phyloP scores from a whole-genome alignment of 2,888 invertebrate genomes.

The Steinernema carpocapsae region DNA sequence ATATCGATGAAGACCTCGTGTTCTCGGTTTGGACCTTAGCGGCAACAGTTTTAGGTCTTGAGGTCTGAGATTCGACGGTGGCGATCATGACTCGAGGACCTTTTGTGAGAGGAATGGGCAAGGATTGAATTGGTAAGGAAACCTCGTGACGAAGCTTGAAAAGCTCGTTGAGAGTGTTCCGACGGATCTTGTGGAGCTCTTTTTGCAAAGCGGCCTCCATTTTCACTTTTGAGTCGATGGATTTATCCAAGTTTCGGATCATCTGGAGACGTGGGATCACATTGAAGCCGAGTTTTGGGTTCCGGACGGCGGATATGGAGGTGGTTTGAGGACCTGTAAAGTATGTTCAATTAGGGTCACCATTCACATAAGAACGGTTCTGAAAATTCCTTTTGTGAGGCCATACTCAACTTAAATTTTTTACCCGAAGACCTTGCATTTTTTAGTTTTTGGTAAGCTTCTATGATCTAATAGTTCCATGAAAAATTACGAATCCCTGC shows the following conservation, averaged over 20 bases:
- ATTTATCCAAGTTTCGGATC: constrained; percentile 2
- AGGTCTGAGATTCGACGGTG: background rate
- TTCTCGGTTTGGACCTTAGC: background rate
- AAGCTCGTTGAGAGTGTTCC: background rate
- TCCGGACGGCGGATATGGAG: too few species aligned
- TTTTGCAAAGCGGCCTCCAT: constrained; percentile 9
- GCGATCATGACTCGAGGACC: background rate
- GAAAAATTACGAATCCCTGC: too few species aligned
- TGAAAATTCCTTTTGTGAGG: background rate
- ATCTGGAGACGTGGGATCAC: constrained; percentile 19
- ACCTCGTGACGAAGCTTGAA: constrained; percentile 11
- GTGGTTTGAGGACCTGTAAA: too few species aligned
- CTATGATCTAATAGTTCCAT: too few species aligned
- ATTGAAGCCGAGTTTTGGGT: constrained; percentile 5
- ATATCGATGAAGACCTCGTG: background rate
- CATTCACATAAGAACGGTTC: background rate
- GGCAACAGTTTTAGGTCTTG: background rate
- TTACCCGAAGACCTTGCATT: too few species aligned
- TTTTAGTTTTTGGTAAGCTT: too few species aligned
- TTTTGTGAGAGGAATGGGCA: background rate
- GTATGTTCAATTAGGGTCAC: too few species aligned
- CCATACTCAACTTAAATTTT: too few species aligned
- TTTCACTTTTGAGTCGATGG: constrained; percentile 9
- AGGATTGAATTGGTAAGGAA: background rate
- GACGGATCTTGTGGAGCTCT: constrained; percentile 11